Base-by-base conservation (phyloP, 2,888 invertebrate species). In the Ormyrus rosae region DNA sequence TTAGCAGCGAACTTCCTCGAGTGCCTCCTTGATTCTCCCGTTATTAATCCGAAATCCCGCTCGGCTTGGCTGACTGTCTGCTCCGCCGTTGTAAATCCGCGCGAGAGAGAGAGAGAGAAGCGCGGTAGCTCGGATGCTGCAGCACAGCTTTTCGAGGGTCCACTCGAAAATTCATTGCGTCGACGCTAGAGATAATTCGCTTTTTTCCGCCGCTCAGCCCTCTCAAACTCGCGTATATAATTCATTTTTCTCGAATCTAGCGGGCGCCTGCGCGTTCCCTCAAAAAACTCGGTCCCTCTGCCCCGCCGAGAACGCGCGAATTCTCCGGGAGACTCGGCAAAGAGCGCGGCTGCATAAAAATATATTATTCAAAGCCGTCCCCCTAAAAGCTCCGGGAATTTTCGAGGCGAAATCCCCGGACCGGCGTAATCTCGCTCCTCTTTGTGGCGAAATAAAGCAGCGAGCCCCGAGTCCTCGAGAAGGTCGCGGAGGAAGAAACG, bases 11-110 rank as follows among this genome's bases (percentile, higher is more conserved):
- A 75, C 65, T 75, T 69, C 13, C 67, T 60, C 46, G 50, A 74
- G 80, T 75, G 73, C 65, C 74, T 75, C 64, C 70, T 75, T 60
- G 56, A 53, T 70, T 51, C 60, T 46, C 74, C 55, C 70, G 74
- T 68, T 80, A 74, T 80, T 80, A 75, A 75, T 74, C 74, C 74
- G 53, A 75, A 70, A 79, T 74, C 74, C 69, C 56, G 5, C 34
- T 34, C 61, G 51, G 61, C 71, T 61, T 61, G 34, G 63, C 72
- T 63, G 76, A 76, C 69, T 76, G 76, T 76, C 61, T 63, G 58
- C 53, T 2, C 46, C 60, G 51, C n/a, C 55, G 53, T 78, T 78
- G 78, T 65, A 71, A 78, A 72, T 78, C 51, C 53, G 46, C 53
- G 55, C 45, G 46, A 11, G 64, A 34, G 13, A 13, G 13, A 13